Evolutionary conservation across 2,797 vertebrate genomes (phyloP), one percentile per base, ranked within the genome.

Genomic region (Centroberyx gerrardi): DNA sequence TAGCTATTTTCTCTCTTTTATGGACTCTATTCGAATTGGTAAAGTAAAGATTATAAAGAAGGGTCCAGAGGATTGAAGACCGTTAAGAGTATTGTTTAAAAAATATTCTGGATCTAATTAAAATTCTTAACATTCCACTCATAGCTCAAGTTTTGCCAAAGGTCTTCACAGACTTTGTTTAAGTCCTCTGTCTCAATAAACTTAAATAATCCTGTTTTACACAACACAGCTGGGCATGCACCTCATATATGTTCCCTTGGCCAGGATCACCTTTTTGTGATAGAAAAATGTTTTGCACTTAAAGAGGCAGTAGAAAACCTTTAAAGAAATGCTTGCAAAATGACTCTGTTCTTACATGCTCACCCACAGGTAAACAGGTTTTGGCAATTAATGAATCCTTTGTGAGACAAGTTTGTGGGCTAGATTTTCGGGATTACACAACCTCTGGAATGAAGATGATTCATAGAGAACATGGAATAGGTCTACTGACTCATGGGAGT

Each of bases 111-210:
- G 89, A 90, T 91, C 86, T 89, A 89, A 95, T 95, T 94, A 95
- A 94, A 94, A 95, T 96, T 91, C 93, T 86, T 68, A 48, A 79
- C 93, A 95, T 96, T 94, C 94, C 87, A 68, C 63, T 91, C 93
- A 92, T 94, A 88, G 84, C 86, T 81, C 82, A 82, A 84, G 92
- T 90, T 92, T 90, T 93, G 79, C 90, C 93, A 82, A 88, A 92
- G 87, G 90, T 93, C 91, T 93, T 93, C 72, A 14, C 90, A 77
- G 89, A 92, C 84, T 94, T 90, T 88, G 83, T 88, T 94, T 81
- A 93, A 90, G 86, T 88, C 88, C 93, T 88, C 86, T 81, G 79
- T 90, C 87, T 94, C 85, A 90, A 86, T 94, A 94, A 96, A 94
- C 87, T 90, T 87, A 88, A 91, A 92, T 95, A 94, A 95, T 94